Conservation (phyloP, 1,140 invertebrate genomes). For the Portunus trituberculatus region DNA sequence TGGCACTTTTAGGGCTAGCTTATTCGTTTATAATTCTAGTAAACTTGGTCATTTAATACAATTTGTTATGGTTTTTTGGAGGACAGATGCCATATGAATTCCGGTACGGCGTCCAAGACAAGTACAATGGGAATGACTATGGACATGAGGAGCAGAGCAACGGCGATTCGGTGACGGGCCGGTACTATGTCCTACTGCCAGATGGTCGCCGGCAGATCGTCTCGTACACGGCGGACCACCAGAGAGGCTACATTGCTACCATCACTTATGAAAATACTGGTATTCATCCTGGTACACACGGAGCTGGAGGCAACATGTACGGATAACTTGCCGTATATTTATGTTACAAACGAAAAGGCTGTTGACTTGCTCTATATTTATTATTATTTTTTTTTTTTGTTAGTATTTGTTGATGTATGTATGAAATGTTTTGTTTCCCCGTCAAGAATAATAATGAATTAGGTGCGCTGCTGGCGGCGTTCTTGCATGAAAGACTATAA, state of each 20-base stretch:
- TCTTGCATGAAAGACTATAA: no score
- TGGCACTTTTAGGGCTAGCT: not conserved
- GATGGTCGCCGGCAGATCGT: conserved; percentile 78
- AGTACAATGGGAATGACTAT: conserved; percentile 74
- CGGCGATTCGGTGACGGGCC: conserved; percentile 76
- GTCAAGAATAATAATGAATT: no score
- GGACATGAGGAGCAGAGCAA: conserved; percentile 78
- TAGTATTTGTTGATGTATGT: no score
- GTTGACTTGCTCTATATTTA: no score
- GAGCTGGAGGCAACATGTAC: not conserved
- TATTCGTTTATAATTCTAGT: not conserved
- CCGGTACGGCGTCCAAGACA: conserved; percentile 78
- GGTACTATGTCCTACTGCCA: conserved; percentile 78
- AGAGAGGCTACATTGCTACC: conserved; percentile 78
- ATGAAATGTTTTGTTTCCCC: no score
- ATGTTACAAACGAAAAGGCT: no score
- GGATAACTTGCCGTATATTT: not conserved
- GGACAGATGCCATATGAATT: conserved; percentile 77
- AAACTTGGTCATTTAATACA: not conserved
- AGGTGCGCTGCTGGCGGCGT: no score
- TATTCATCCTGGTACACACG: not conserved
- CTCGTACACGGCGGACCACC: conserved; percentile 76
- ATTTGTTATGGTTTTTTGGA: not conserved
- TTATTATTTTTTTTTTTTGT: no score
- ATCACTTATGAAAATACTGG: conserved; percentile 74